Evolutionary conservation across 2,797 vertebrate genomes (phyloP), one percentile per base, ranked within the genome.

Genomic region (Pipistrellus kuhlii): DNA sequence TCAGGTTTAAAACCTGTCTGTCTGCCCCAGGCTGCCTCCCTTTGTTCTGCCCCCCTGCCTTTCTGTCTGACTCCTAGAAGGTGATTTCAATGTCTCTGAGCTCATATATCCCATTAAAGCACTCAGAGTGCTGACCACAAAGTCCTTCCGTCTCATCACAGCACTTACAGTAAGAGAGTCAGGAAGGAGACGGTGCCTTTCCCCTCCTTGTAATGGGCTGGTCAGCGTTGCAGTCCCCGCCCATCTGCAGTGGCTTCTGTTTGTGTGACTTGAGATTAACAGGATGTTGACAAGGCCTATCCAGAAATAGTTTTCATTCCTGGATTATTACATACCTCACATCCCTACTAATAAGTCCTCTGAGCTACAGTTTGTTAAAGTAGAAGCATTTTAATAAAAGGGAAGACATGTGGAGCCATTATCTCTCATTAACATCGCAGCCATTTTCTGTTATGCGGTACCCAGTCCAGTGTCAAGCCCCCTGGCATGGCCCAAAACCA

Each of bases 111-210:
- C 77, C 44, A 18, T 80, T 77, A 68, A 32, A 87, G 64, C 53
- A 69, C 81, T 91, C 25, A 68, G n/a, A 75, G 30, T 21, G 55
- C 90, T 77, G 85, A 76, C 93, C 88, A 83, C 85, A 95, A 15
- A 88, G 90, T 71, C 9, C 48, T 75, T 72, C 35, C 0, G 0
- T 68, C 55, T 51, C 48, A 5, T 92, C 66, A 41, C 9, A 38
- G 71, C 77, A 66, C 62, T 85, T 84, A 93, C 0, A 1, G 46
- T 44, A 21, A 66, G 51, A 73, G 72, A 73, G 69, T 18, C 38
- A 46, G 69, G 73, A 48, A 82, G 57, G 64, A 30, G 85, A 23
- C 6, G 35, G 7, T 51, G 64, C 55, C n/a, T 53, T 18, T 59
- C 30, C 53, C 18, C 20, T 69, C 20, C 48, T 21, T 4, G 10